phyloP scores from a whole-genome alignment of 2,888 invertebrate species.

The Oscheius sp. region DNA sequence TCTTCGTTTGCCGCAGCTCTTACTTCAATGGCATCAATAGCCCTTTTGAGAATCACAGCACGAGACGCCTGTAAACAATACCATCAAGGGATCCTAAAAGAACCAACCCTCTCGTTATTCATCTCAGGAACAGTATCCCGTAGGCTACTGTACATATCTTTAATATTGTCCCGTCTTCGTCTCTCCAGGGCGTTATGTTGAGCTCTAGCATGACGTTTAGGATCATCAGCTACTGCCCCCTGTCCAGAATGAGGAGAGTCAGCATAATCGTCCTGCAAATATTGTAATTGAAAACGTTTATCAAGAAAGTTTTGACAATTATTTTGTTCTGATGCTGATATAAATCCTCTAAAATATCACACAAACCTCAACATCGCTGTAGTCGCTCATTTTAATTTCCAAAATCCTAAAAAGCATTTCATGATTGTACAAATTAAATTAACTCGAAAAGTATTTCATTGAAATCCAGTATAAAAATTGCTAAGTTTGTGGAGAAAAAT shows the following conservation, averaged over 20 bases:
- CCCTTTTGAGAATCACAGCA: constrained; percentile 61
- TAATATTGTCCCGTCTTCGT: constrained; percentile 66
- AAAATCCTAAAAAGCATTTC: background rate
- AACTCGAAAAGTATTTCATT: too few relatives aligned
- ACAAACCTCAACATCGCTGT: constrained; percentile 16
- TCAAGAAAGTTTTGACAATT: background rate
- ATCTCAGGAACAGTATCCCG: constrained; percentile 63
- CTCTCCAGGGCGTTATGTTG: constrained; percentile 68
- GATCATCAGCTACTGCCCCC: constrained; percentile 28
- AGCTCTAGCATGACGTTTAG: constrained; percentile 62
- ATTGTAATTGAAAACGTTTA: background rate
- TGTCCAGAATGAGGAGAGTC: constrained; percentile 26
- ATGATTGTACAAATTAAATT: too few relatives aligned
- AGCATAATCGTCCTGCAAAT: constrained; percentile 17
- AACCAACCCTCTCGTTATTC: constrained; percentile 56
- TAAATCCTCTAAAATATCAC: background rate
- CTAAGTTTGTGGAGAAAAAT: too few relatives aligned
- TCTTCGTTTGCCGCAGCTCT: background rate
- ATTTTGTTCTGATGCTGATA: too few relatives aligned
- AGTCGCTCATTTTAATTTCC: constrained; percentile 16
- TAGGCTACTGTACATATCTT: constrained; percentile 64
- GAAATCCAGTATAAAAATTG: too few relatives aligned
- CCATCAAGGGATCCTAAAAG: background rate
- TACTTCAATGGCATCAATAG: constrained; percentile 63
- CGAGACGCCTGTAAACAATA: constrained; percentile 56